These are phyloP conservation scores for Cheirogaleus major DNA, from an alignment of 2,797 vertebrate genomes.

Conservation along the genomic window DNA sequence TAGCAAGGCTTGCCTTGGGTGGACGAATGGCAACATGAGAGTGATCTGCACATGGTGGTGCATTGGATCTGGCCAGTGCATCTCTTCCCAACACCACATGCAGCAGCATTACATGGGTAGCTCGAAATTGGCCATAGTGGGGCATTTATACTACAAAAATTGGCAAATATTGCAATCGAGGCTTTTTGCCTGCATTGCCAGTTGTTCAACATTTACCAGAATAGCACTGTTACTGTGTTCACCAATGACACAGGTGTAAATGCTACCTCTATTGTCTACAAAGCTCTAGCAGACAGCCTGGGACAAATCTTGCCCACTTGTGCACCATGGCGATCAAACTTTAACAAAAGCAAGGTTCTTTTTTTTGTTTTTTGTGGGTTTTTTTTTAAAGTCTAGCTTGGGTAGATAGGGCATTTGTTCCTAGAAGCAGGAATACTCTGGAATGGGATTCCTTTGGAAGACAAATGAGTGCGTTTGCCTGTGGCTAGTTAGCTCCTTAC, in stretches of 20 bases:
- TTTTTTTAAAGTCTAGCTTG: background rate
- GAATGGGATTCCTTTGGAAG: background rate
- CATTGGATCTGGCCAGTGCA: rapidly evolving
- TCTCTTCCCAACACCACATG: background rate
- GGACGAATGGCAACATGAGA: background rate
- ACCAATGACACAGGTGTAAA: conserved; percentile 22
- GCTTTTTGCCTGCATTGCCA: background rate
- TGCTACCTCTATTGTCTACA: background rate
- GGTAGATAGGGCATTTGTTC: background rate
- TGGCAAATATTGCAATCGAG: background rate
- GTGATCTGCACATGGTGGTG: background rate
- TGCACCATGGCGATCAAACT: background rate
- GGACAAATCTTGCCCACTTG: background rate
- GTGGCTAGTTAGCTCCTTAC: background rate
- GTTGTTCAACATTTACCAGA: background rate
- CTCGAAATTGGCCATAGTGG: background rate
- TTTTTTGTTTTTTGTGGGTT: background rate
- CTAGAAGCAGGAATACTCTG: background rate
- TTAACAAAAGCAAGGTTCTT: background rate
- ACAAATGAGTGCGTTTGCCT: background rate
- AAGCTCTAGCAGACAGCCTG: background rate
- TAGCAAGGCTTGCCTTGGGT: background rate
- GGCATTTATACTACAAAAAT: background rate
- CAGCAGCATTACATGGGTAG: background rate
- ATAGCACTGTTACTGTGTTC: background rate